Evolutionary conservation across 2,888 invertebrate species (phyloP).

Genomic region (Tetrapedia diversipes): DNA sequence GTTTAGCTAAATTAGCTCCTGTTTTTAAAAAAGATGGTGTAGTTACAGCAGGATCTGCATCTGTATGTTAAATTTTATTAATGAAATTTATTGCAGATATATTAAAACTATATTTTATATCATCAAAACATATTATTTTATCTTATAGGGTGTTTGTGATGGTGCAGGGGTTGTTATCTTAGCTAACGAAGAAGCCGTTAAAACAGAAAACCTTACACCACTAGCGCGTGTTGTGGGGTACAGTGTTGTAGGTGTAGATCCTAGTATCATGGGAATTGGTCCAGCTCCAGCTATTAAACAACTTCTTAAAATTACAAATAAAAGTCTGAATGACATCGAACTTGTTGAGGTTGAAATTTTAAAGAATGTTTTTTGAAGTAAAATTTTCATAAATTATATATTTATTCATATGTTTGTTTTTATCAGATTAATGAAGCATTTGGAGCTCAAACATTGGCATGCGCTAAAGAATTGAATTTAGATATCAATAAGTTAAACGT

Average conservation of each 20-base stretch:
- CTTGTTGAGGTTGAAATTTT: slow-evolving; percentile 90
- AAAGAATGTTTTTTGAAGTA: background rate
- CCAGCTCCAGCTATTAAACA: slow-evolving; percentile 97
- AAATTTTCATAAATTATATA: background rate
- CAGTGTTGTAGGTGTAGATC: slow-evolving; percentile 97
- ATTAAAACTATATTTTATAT: background rate
- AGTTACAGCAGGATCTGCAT: slow-evolving; percentile 97
- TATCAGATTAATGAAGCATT: slow-evolving; percentile 99
- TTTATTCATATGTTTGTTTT: background rate
- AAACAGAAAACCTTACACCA: slow-evolving; percentile 91
- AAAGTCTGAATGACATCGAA: slow-evolving; percentile 94
- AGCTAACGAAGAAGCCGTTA: slow-evolving; percentile 95
- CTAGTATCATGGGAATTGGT: slow-evolving; percentile 98
- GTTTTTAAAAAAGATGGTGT: slow-evolving; percentile 97
- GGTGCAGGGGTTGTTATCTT: slow-evolving; percentile 97
- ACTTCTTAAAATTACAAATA: slow-evolving; percentile 90
- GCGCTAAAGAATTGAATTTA: slow-evolving; percentile 93
- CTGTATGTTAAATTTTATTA: slow-evolving; percentile 85
- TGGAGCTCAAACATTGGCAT: slow-evolving; percentile 96
- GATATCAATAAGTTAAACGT: slow-evolving; percentile 95
- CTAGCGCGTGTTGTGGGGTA: slow-evolving; percentile 96
- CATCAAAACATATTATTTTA: background rate
- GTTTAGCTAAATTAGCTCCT: slow-evolving; percentile 92
- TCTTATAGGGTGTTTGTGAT: slow-evolving; percentile 94
- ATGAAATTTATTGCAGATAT: background rate